phyloP scores from a whole-genome alignment of 1,140 invertebrate genomes.

The Tetramorium simillimum region DNA sequence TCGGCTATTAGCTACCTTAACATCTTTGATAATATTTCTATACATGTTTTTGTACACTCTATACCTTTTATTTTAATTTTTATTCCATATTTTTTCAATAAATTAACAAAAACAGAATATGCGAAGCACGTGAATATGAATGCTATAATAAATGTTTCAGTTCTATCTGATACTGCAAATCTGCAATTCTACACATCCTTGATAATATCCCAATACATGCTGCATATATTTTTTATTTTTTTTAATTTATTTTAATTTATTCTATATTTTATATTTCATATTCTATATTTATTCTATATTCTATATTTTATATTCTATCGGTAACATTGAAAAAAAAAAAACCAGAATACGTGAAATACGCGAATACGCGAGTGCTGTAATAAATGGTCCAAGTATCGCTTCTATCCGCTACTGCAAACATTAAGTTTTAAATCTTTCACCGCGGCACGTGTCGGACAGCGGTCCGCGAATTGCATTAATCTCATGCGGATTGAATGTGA shows the following conservation, averaged over 20 bases:
- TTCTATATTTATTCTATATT: no score
- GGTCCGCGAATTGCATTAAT: not conserved
- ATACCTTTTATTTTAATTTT: not conserved
- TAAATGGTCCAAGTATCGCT: not conserved
- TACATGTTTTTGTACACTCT: not conserved
- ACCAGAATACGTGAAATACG: not conserved
- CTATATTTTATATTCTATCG: no score
- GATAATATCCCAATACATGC: not conserved
- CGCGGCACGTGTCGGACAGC: not conserved
- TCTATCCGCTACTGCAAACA: not conserved
- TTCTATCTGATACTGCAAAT: no score
- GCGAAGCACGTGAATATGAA: no score
- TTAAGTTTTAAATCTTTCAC: not conserved
- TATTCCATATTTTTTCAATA: no score
- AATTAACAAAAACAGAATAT: no score
- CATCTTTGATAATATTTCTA: not conserved
- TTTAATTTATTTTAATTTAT: not conserved
- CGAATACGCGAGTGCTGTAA: not conserved
- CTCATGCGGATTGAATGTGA: not conserved
- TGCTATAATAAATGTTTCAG: no score
- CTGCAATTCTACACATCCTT: not conserved
- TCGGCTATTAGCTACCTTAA: not conserved
- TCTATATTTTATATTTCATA: no score
- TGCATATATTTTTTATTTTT: not conserved
- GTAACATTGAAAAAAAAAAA: not conserved